These are phyloP conservation scores for Callionymus lyra DNA, from an alignment of 2,113 vertebrate genomes.

Conservation along the genomic window DNA sequence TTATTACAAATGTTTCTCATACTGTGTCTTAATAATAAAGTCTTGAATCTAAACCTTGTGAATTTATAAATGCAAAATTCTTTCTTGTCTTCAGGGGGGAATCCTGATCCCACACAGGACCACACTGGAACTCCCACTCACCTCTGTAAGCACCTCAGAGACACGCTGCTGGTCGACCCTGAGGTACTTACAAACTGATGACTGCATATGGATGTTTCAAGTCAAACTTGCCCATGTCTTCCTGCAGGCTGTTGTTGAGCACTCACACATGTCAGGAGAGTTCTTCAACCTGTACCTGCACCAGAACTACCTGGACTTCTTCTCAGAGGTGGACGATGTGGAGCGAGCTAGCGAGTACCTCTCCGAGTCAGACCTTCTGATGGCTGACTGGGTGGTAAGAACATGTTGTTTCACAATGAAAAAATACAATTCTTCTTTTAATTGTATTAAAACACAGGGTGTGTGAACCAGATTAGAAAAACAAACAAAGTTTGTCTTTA, in stretches of 20 bases:
- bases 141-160: conserved; percentile 55
- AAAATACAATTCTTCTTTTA: too few species aligned
- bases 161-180: conserved; percentile 48
- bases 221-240: not conserved
- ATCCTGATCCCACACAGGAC: conserved; percentile 17
- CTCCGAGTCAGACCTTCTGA: conserved; percentile 83
- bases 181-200: conserved; percentile 49
- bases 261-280: conserved; percentile 82
- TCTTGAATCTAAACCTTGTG: too few species aligned
- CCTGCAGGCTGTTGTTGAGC: conserved; percentile 78
- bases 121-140: conserved; percentile 38
- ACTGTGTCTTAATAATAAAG: too few species aligned
- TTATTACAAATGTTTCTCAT: too few species aligned
- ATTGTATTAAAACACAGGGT: too few species aligned
- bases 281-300: conserved; percentile 93
- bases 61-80: too few species aligned
- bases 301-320: conserved; percentile 94
- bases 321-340: conserved; percentile 78
- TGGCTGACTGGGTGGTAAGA: conserved; percentile 84
- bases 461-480: too few species aligned
- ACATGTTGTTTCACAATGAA: too few species aligned
- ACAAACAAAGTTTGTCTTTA: too few species aligned
- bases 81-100: conserved; percentile 37
- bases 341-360: conserved; percentile 83
- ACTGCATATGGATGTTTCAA: not conserved